These are phyloP conservation scores for Aegotheles bennettii DNA, from an alignment of 2,113 vertebrate species.

Conservation along the genomic window DNA sequence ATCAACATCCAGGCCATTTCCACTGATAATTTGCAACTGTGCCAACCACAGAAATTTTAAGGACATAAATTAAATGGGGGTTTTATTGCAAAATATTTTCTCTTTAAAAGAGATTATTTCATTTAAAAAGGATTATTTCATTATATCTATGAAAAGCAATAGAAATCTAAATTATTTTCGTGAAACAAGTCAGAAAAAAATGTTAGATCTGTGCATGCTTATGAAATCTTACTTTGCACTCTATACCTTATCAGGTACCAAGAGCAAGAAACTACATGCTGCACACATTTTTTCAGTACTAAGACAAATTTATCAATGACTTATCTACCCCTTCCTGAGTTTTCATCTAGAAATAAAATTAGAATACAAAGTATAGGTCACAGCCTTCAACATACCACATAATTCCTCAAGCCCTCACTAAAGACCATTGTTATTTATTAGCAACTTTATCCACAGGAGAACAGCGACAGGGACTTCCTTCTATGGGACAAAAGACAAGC, in stretches of 20 bases:
- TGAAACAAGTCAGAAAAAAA: neutral
- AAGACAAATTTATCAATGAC: neutral
- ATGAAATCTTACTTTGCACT: neutral
- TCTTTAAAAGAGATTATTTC: no score
- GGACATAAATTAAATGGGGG: neutral
- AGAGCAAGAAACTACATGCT: neutral
- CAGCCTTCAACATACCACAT: neutral
- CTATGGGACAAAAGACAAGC: neutral
- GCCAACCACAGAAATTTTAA: neutral
- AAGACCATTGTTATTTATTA: neutral
- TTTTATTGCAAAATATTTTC: neutral
- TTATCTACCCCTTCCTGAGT: neutral
- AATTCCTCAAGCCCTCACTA: neutral
- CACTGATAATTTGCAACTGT: neutral
- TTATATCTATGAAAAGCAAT: no score
- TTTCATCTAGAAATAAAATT: neutral
- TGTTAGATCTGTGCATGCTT: neutral
- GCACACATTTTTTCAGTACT: neutral
- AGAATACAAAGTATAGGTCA: neutral
- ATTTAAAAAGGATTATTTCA: no score
- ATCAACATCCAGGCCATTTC: neutral
- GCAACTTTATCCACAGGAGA: neutral
- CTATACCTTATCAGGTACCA: neutral
- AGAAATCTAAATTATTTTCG: no score
- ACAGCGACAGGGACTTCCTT: rapidly evolving